Percentiles rank a stretch among this genome's conserved stretches.
Evolutionary conservation across 2,888 invertebrate genomes (phyloP).

Genomic region (Ditula angustiorana): DNA sequence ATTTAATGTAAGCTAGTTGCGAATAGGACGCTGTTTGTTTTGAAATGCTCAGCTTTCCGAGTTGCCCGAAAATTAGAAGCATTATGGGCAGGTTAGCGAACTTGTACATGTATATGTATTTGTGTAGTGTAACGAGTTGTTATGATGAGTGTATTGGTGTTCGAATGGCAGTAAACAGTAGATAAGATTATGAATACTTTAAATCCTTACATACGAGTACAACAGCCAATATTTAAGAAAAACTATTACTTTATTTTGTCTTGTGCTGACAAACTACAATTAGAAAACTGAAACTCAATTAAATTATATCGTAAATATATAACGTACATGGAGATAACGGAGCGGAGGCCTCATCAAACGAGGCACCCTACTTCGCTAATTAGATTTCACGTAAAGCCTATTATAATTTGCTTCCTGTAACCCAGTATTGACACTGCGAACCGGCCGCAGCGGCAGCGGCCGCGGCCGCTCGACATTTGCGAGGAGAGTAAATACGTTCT

Average conservation of each 20-base stretch:
- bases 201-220: too few species aligned
- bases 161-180: too few species aligned
- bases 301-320: conserved; percentile 13
- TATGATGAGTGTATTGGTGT: background rate
- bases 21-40: conserved; percentile 67
- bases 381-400: conserved; percentile 84
- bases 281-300: background rate
- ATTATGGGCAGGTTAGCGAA: conserved; percentile 44
- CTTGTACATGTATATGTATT: conserved; percentile 25
- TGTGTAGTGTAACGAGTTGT: conserved; percentile 9
- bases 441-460: conserved; percentile 58
- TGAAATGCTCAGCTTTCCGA: conserved; percentile 56
- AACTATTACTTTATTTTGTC: too few species aligned
- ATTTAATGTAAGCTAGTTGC: conserved; percentile 78
- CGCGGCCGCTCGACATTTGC: conserved; percentile 71
- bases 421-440: conserved; percentile 66
- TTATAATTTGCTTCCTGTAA: conserved; percentile 82
- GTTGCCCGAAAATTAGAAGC: conserved; percentile 50
- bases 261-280: too few species aligned
- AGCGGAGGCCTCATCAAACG: conserved; percentile 66
- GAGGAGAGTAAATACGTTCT: conserved; percentile 72
- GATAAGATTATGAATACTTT: too few species aligned
- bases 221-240: too few species aligned
- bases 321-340: conserved; percentile 50
- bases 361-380: conserved; percentile 77